phyloP scores from a whole-genome alignment of 2,797 vertebrate genomes.

The Urocyon cinereoargenteus region DNA sequence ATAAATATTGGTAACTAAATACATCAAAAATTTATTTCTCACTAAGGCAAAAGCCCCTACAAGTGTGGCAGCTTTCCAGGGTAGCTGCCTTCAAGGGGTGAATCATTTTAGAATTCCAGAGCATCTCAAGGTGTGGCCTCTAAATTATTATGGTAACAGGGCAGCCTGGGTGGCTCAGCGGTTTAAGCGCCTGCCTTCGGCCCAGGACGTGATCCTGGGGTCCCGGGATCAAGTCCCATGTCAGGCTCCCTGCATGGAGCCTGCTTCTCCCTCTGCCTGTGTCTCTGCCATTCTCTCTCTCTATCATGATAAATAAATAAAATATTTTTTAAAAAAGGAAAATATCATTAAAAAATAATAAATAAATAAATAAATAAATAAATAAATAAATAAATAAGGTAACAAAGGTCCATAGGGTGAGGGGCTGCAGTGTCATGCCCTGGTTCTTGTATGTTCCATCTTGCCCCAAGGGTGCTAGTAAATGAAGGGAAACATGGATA shows the following conservation, averaged over 20 bases:
- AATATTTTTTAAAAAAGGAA: no score
- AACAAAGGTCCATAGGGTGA: background rate
- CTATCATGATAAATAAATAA: no score
- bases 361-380: no score
- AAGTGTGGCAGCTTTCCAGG: background rate
- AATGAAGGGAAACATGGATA: background rate
- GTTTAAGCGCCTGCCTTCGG: no score
- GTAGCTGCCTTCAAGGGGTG: background rate
- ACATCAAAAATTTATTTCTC: conserved; percentile 33
- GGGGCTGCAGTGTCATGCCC: background rate
- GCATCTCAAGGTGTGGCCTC: background rate
- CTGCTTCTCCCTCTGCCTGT: no score
- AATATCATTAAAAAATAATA: no score
- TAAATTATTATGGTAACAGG: background rate
- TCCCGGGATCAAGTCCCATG: no score
- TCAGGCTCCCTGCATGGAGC: no score
- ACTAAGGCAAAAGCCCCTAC: background rate
- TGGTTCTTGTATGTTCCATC: background rate
- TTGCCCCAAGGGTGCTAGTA: background rate
- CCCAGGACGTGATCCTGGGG: no score
- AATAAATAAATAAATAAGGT: no score
- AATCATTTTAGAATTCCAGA: background rate
- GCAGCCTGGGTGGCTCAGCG: no score
- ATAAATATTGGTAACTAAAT: background rate
- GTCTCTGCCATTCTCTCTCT: no score